A percentile compares a stretch with the other conserved stretches of the same genome.
These are phyloP conservation scores for Euplagia quadripunctaria DNA, from an alignment of 2,888 invertebrate genomes.

Conservation along the genomic window DNA sequence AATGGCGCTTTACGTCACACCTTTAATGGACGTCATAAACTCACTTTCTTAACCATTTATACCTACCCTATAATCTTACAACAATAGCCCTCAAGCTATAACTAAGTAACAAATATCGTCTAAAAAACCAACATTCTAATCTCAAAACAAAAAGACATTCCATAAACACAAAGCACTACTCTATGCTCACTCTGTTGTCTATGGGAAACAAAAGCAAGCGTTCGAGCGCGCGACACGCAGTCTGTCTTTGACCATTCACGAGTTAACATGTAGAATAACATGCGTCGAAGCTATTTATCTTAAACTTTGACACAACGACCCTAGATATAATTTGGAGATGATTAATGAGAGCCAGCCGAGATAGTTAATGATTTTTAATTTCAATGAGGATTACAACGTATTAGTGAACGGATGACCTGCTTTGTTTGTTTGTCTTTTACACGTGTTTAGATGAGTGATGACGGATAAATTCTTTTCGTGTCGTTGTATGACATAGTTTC, in stretches of 20 bases:
- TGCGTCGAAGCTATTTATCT: constrained; percentile 66
- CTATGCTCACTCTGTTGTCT: constrained; percentile 63
- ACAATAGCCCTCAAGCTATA: constrained; percentile 20
- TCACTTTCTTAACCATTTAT: constrained; percentile 22
- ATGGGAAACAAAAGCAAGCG: constrained; percentile 67
- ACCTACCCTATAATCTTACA: constrained; percentile 23
- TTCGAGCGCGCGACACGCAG: constrained; percentile 67
- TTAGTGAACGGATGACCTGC: constrained; percentile 58
- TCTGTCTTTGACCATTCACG: constrained; percentile 66
- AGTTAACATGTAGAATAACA: constrained; percentile 57
- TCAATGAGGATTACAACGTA: constrained; percentile 74
- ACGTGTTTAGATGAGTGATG: constrained; percentile 48
- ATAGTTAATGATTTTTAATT: constrained; percentile 73
- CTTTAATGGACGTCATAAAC: not conserved
- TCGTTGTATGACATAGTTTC: constrained; percentile 26
- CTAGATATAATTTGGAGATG: constrained; percentile 62
- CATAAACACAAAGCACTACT: constrained; percentile 59
- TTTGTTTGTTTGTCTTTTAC: constrained; percentile 48
- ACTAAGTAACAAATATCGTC: constrained; percentile 18
- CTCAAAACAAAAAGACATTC: constrained; percentile 58
- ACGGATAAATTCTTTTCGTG: constrained; percentile 44
- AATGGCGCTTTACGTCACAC: too few relatives aligned
- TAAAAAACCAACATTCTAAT: constrained; percentile 44
- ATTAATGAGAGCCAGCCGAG: constrained; percentile 39
- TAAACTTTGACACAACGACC: constrained; percentile 55